A percentile compares a stretch with the other conserved stretches of the same genome.
Evolutionary conservation across 2,797 vertebrate genomes (phyloP).

Genomic region (Etheostoma nigrum): DNA sequence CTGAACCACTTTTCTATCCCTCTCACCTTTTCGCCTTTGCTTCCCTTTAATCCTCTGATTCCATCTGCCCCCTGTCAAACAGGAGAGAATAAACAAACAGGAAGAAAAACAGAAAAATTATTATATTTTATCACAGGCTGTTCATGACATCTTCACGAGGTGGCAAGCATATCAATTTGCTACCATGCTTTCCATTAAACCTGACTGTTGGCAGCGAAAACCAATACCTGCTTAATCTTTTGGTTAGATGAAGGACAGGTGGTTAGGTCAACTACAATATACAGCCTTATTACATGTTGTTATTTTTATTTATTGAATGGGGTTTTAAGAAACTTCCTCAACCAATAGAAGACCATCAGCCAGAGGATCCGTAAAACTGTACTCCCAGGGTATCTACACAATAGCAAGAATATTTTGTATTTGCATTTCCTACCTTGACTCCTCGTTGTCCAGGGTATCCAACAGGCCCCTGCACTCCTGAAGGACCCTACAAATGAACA

Average conservation of each 20-base stretch:
- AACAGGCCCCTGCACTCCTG: conserved; percentile 81
- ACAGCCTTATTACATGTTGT: not conserved
- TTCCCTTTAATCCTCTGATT: conserved; percentile 94
- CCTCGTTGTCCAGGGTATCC: conserved; percentile 82
- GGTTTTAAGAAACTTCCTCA: not conserved
- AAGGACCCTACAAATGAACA: conserved; percentile 68
- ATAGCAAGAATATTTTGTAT: not conserved
- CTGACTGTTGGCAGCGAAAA: conserved; percentile 1
- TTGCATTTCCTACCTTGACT: conserved; percentile 73
- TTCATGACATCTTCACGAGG: not conserved
- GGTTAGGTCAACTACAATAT: not conserved
- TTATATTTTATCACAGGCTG: not conserved
- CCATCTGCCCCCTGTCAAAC: conserved; percentile 93
- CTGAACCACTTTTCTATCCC: not conserved
- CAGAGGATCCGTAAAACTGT: not conserved
- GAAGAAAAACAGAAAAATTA: conserved; percentile 9
- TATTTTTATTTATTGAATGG: not conserved
- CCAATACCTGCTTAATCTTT: not conserved
- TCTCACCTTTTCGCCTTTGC: conserved; percentile 97
- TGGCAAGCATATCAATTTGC: not conserved
- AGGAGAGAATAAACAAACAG: conserved; percentile 17
- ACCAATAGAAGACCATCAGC: not conserved
- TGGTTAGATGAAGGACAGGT: no score
- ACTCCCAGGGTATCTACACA: not conserved
- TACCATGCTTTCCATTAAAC: not conserved